Conservation (phyloP, 1,140 invertebrate species). For the Probaryconus sp. region DNA sequence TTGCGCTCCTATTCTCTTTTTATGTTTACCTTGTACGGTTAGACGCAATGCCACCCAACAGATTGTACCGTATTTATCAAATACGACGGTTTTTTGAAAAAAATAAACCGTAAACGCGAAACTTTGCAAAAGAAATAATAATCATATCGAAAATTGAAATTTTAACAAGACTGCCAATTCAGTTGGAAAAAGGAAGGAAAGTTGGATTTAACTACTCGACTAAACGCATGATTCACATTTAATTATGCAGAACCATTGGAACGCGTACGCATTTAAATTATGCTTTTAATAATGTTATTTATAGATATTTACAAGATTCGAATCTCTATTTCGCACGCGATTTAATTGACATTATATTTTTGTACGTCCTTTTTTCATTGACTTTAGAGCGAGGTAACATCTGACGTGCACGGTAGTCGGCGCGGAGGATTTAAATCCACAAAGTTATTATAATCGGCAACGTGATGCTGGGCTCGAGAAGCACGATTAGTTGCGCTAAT, state of each 20-base stretch:
- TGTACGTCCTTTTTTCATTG: constrained; percentile 8
- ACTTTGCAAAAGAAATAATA: too few relatives aligned
- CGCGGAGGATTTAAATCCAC: constrained; percentile 54
- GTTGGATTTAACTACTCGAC: constrained; percentile 1
- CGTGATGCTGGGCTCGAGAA: constrained; percentile 41
- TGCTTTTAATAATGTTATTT: constrained; percentile 21
- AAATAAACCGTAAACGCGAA: too few relatives aligned
- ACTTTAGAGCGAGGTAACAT: constrained; percentile 21
- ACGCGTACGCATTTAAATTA: neutral
- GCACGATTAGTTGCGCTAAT: constrained; percentile 50
- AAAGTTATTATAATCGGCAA: constrained; percentile 56
- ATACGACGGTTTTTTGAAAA: neutral
- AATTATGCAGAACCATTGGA: neutral
- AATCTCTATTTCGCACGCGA: constrained; percentile 20
- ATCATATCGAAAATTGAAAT: too few relatives aligned
- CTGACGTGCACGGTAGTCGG: constrained; percentile 48
- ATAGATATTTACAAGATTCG: constrained; percentile 23
- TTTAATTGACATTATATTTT: constrained; percentile 49
- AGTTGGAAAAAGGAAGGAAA: too few relatives aligned
- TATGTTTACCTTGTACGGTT: constrained; percentile 38
- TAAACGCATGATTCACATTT: neutral
- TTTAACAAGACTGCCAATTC: too few relatives aligned
- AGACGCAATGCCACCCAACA: constrained; percentile 39
- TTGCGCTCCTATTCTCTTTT: constrained; percentile 14
- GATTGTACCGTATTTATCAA: constrained; percentile 45